Percentiles rank a stretch among this genome's conserved stretches.
phyloP scores from a whole-genome alignment of 2,888 invertebrate genomes.

The Lumbricus terrestris region DNA sequence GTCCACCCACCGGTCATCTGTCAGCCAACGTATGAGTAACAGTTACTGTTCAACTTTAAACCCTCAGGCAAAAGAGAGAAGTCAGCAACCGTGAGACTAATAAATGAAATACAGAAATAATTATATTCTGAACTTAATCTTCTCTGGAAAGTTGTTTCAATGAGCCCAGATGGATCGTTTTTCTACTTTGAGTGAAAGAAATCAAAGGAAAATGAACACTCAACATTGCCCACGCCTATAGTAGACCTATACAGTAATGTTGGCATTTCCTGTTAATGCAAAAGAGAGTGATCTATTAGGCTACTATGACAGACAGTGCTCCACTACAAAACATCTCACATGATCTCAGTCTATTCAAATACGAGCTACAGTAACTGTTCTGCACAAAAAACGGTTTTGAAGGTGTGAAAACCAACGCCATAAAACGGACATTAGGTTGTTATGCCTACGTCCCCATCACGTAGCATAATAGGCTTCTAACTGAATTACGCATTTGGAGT shows the following conservation, averaged over 20 bases:
- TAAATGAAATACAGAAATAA: background rate
- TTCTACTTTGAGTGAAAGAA: background rate
- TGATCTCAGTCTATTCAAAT: no score
- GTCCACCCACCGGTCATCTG: constrained; percentile 3
- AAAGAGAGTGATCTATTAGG: no score
- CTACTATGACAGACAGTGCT: no score
- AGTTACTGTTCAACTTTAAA: background rate
- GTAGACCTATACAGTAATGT: no score
- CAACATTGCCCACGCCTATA: background rate
- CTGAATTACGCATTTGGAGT: background rate
- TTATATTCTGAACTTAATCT: background rate
- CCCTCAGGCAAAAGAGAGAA: background rate
- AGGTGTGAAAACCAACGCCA: no score
- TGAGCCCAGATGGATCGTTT: background rate
- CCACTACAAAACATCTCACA: no score
- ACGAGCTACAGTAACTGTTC: no score
- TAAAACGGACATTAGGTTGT: no score
- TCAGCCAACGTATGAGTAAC: background rate
- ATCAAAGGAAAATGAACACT: background rate
- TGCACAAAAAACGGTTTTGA: no score
- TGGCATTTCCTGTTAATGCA: background rate
- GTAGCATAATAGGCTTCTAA: background rate
- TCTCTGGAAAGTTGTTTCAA: background rate
- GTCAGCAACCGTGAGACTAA: background rate
- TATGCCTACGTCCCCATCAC: no score